Conservation (phyloP, 2,113 vertebrate species). For the Lophura nycthemera region DNA sequence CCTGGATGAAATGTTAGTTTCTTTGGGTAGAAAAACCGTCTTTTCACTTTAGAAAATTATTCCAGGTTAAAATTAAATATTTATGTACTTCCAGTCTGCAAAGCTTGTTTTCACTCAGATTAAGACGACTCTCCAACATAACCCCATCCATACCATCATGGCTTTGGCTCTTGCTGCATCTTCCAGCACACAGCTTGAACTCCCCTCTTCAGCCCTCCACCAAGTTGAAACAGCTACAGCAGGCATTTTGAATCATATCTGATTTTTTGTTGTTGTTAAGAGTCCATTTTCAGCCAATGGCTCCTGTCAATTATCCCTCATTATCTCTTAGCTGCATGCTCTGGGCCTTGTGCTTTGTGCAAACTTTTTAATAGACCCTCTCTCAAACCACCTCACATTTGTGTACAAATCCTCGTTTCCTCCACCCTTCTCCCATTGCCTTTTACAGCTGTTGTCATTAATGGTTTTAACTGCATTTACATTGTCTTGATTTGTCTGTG, state of each 20-base stretch:
- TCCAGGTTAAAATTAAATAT: background rate
- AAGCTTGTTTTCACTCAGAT: background rate
- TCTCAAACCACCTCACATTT: background rate
- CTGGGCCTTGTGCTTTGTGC: rapidly evolving
- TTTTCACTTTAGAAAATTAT: background rate
- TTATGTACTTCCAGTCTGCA: background rate
- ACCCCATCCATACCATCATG: rapidly evolving
- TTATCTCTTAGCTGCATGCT: background rate
- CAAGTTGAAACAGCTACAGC: background rate
- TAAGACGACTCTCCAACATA: rapidly evolving
- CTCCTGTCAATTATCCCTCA: background rate
- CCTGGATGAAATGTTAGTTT: background rate
- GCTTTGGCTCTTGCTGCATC: rapidly evolving
- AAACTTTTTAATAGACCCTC: background rate
- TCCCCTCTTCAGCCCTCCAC: rapidly evolving
- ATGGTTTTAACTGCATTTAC: background rate
- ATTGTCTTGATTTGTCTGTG: background rate
- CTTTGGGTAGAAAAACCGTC: background rate
- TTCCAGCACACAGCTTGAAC: rapidly evolving
- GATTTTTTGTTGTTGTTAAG: background rate
- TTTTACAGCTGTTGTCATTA: background rate
- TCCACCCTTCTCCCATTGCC: background rate
- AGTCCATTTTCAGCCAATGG: rapidly evolving
- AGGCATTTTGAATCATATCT: background rate
- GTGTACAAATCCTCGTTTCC: background rate